Evolutionary conservation across 2,113 vertebrate genomes (phyloP).

Genomic region (Zosterops pallidus): DNA sequence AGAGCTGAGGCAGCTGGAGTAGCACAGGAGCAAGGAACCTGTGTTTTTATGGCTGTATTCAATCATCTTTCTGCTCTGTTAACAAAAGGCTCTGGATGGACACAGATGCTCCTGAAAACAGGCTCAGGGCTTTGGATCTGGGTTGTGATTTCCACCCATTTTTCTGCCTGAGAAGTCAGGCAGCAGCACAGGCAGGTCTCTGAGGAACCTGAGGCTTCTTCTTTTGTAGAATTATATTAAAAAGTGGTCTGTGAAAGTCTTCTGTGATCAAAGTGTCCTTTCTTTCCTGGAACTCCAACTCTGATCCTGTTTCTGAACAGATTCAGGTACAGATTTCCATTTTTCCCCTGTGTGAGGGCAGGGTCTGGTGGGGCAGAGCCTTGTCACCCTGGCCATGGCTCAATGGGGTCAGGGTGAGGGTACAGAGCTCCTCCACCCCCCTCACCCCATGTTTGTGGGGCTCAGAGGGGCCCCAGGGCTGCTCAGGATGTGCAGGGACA

Average conservation of each 20-base stretch:
- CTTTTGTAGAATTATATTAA: background rate
- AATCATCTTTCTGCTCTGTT: background rate
- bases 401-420: background rate
- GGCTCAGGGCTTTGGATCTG: background rate
- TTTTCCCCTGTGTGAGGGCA: background rate
- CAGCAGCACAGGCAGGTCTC: background rate
- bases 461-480: background rate
- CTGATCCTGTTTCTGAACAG: background rate
- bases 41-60: background rate
- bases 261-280: background rate
- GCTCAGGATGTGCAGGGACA: background rate
- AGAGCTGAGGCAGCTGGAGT: background rate
- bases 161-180: background rate
- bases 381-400: fast-evolving
- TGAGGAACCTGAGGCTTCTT: background rate
- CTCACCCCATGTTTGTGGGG: fast-evolving
- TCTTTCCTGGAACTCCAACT: background rate
- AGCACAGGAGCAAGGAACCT: background rate
- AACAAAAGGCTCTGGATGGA: background rate
- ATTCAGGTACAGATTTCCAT: fast-evolving
- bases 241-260: background rate
- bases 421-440: background rate
- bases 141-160: background rate
- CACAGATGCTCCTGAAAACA: background rate
- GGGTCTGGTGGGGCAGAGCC: background rate